Evolutionary conservation across 2,113 vertebrate species (phyloP).

Genomic region (Sarotherodon lohbergeri): DNA sequence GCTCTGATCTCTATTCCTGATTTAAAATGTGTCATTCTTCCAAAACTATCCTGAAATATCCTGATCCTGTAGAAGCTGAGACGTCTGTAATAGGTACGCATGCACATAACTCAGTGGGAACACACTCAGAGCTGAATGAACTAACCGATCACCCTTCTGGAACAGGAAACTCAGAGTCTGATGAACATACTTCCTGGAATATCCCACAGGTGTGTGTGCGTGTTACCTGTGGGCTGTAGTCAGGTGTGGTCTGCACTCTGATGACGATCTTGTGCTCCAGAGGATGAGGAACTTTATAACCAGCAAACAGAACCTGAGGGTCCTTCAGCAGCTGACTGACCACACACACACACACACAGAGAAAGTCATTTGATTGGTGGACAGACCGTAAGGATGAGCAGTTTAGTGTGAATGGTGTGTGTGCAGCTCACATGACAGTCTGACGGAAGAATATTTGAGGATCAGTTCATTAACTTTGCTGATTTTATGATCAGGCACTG

Average conservation of each 20-base stretch:
- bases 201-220: background rate
- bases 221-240: slow-evolving; percentile 65
- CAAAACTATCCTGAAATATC: background rate
- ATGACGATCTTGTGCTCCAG: slow-evolving; percentile 70
- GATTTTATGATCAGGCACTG: background rate
- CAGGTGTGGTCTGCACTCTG: slow-evolving; percentile 66
- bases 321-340: slow-evolving; percentile 65
- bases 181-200: background rate
- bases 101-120: background rate
- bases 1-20: background rate
- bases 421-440: background rate
- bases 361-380: background rate
- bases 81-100: background rate
- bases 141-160: background rate
- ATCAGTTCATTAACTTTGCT: background rate
- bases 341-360: background rate
- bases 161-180: background rate
- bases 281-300: slow-evolving; percentile 69
- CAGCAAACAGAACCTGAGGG: slow-evolving; percentile 67
- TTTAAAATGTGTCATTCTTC: background rate
- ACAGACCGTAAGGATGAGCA: background rate
- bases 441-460: background rate
- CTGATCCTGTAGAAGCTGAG: background rate
- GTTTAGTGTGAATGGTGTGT: background rate
- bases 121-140: background rate